phyloP scores from a whole-genome alignment of 2,113 vertebrate genomes.

The Sinosuthora webbiana region DNA sequence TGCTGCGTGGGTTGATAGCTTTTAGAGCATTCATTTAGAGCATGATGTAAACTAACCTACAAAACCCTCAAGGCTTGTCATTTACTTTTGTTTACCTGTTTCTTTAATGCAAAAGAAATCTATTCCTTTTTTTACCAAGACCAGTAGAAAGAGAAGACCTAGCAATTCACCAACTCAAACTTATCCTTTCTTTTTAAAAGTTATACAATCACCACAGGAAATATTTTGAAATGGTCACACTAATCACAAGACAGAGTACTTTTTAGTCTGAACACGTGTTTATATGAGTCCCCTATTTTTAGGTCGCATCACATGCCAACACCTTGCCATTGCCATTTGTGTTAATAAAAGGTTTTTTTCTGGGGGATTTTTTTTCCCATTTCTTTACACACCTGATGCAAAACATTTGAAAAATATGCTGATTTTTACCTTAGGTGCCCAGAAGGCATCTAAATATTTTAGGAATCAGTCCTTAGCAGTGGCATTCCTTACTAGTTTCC shows the following conservation, averaged over 20 bases:
- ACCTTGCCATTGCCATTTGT: not conserved
- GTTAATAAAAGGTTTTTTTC: not conserved
- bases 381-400: not conserved
- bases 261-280: conserved; percentile 6
- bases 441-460: not conserved
- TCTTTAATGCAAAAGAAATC: not conserved
- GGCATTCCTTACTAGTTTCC: not conserved
- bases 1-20: not conserved
- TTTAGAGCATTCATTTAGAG: not conserved
- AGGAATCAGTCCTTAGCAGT: not conserved
- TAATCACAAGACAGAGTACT: conserved; percentile 50
- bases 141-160: not conserved
- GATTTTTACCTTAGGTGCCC: not conserved
- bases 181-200: not conserved
- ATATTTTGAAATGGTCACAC: conserved; percentile 50
- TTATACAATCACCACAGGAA: conserved; percentile 53
- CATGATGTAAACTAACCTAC: not conserved
- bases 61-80: not conserved
- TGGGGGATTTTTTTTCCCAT: rapidly evolving
- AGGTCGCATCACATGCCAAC: not conserved
- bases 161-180: not conserved
- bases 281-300: conserved; percentile 14
- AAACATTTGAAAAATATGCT: not conserved
- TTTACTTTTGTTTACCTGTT: not conserved
- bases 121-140: not conserved